Evolutionary conservation across 2,797 vertebrate species (phyloP).

Genomic region (Alfaro cultratus): DNA sequence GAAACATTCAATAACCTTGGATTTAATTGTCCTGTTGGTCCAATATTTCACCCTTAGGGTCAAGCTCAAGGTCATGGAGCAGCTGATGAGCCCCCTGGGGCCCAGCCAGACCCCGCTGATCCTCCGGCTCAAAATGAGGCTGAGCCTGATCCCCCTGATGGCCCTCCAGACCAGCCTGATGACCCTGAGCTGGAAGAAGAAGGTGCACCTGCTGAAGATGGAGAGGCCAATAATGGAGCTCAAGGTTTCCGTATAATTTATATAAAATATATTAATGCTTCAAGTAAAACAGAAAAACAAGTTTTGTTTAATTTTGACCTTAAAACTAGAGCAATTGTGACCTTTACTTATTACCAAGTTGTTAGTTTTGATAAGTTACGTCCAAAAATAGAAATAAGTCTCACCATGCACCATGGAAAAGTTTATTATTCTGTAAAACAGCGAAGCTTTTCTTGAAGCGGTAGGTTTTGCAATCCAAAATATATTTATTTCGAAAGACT

Average conservation of each 20-base stretch:
- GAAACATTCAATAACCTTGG: background rate
- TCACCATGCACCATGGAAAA: background rate
- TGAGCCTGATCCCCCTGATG: slow-evolving; percentile 88
- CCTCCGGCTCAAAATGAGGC: slow-evolving; percentile 88
- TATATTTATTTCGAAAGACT: background rate
- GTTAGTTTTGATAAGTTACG: background rate
- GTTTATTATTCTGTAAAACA: background rate
- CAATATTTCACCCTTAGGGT: slow-evolving; percentile 74
- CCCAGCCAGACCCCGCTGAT: slow-evolving; percentile 85
- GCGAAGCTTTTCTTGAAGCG: background rate
- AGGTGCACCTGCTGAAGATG: slow-evolving; percentile 91
- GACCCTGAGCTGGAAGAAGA: slow-evolving; percentile 93
- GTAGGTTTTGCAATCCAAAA: background rate
- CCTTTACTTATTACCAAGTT: background rate
- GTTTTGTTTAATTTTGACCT: background rate
- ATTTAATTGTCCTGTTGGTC: background rate
- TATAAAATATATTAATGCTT: background rate
- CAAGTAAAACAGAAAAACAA: background rate
- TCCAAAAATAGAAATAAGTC: background rate
- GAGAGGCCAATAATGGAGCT: slow-evolving; percentile 93
- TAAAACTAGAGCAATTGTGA: background rate
- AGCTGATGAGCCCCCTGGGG: slow-evolving; percentile 84
- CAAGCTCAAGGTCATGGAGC: slow-evolving; percentile 86
- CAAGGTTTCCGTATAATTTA: slow-evolving; percentile 70
- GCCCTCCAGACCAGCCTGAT: slow-evolving; percentile 83